These are phyloP conservation scores for Sprattus sprattus DNA, from an alignment of 2,113 vertebrate species.

Conservation along the genomic window DNA sequence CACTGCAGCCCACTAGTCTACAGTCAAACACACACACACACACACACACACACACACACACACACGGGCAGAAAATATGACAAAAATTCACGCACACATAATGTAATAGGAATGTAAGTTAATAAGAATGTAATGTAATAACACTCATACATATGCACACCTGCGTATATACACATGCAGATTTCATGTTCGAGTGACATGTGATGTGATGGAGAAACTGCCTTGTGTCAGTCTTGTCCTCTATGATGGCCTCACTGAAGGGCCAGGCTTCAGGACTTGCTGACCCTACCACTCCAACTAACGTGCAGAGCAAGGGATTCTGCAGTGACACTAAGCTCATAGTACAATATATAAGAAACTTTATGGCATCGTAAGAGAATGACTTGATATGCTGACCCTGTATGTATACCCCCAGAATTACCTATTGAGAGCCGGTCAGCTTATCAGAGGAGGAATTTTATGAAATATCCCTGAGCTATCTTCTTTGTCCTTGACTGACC, in stretches of 20 bases:
- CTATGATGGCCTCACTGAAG: neutral
- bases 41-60: slow-evolving; percentile 2
- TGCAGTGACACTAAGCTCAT: neutral
- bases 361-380: neutral
- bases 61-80: too few species aligned
- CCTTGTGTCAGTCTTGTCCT: too few species aligned
- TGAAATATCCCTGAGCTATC: neutral
- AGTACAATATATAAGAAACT: neutral
- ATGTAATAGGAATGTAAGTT: too few species aligned
- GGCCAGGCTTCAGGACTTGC: neutral
- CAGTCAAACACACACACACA: neutral
- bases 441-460: neutral
- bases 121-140: too few species aligned
- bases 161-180: too few species aligned
- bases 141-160: too few species aligned
- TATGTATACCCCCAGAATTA: too few species aligned
- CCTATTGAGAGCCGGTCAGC: neutral
- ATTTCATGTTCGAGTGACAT: too few species aligned
- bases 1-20: neutral
- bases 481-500: neutral
- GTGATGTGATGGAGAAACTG: too few species aligned
- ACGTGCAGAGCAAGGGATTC: slow-evolving; percentile 1
- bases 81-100: too few species aligned
- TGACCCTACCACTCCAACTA: neutral
- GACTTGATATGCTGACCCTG: neutral